Evolutionary conservation across 1,140 invertebrate genomes (phyloP).

Genomic region (Lepidurus arcticus): DNA sequence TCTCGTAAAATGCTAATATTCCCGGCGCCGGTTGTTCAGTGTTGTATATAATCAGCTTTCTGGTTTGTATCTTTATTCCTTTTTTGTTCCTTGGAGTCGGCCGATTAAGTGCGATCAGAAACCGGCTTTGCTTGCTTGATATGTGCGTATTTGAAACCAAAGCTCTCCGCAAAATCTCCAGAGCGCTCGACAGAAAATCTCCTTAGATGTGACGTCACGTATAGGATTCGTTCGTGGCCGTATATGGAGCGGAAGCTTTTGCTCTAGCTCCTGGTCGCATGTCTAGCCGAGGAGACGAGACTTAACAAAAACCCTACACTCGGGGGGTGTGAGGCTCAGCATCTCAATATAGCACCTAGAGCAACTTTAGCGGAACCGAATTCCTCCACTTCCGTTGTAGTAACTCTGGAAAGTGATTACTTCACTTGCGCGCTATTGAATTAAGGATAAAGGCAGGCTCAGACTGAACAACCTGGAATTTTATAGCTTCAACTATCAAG

Average conservation of each 20-base stretch:
- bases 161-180: neutral
- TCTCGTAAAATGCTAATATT: neutral
- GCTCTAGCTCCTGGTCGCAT: neutral
- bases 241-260: conserved; percentile 1
- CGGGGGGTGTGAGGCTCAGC: neutral
- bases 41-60: neutral
- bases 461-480: too few species aligned
- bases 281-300: neutral
- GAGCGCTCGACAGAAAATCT: neutral
- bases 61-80: neutral
- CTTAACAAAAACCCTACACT: neutral
- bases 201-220: neutral
- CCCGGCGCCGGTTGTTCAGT: neutral
- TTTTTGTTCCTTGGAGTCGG: neutral
- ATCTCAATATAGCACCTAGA: neutral
- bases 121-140: neutral
- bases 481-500: neutral
- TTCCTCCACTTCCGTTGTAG: neutral
- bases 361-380: neutral
- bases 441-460: too few species aligned
- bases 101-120: neutral
- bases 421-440: too few species aligned
- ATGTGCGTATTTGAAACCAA: neutral
- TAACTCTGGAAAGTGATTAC: neutral
- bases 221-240: conserved; percentile 12